Evolutionary conservation across 2,113 vertebrate genomes (phyloP).

Genomic region (Tricholaema leucomelas): DNA sequence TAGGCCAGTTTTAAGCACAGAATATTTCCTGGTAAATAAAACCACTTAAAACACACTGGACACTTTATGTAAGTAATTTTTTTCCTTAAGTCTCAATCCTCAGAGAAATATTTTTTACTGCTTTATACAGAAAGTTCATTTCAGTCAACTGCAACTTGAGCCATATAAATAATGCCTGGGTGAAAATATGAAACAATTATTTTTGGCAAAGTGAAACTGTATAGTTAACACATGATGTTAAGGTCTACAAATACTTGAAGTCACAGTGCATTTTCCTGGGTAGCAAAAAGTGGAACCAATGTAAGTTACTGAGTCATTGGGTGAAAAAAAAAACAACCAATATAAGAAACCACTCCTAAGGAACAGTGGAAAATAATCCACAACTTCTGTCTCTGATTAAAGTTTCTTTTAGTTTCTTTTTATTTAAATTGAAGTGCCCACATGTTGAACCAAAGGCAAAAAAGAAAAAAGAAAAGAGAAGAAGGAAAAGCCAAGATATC

Average conservation of each 20-base stretch:
- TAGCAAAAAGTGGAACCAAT: background rate
- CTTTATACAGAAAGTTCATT: background rate
- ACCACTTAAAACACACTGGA: background rate
- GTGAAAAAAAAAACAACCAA: background rate
- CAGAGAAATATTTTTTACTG: background rate
- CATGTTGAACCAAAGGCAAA: background rate
- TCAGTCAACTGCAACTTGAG: background rate
- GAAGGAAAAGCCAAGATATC: no score
- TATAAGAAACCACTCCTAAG: background rate
- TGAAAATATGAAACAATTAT: background rate
- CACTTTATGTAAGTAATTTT: background rate
- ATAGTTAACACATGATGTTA: background rate
- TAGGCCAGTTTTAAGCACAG: background rate
- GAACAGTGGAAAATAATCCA: constrained; percentile 7
- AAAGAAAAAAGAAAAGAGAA: background rate
- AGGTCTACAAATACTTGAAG: background rate
- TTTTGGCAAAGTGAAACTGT: background rate
- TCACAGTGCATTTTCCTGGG: background rate
- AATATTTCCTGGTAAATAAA: background rate
- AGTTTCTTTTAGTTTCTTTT: background rate
- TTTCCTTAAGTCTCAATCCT: background rate
- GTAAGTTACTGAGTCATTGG: background rate
- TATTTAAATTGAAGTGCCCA: background rate
- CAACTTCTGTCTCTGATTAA: background rate
- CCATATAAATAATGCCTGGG: background rate